Base-by-base conservation (phyloP, 2,888 invertebrate genomes). In the Orgyia antiqua region DNA sequence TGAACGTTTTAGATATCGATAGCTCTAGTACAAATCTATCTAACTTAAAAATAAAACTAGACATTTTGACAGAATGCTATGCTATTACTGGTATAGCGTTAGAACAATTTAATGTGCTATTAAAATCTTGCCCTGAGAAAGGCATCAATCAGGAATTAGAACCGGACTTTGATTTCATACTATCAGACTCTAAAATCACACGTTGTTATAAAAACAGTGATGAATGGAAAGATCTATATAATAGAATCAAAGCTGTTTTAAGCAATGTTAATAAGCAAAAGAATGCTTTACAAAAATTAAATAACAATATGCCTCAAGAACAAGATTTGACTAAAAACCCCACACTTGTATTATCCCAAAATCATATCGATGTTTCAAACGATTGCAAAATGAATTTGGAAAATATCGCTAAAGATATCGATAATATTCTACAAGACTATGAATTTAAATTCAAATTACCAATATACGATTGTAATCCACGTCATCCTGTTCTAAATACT, bases 31-130 rank as follows among this genome's bases (percentile, higher is more conserved):
- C 58, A 1, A 75, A 78, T 30, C 68, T 87, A 36, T 51, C 52
- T 1, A 71, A 69, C 18, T 35, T 87, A n/a, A 55, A 63, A 13
- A 52, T 66, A 7, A 78, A 73, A 52, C 52, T 87, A 1, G 56
- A 75, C 3, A 63, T 72, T 6, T 60, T 91, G 1, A 80, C 70
- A 20, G 74, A 87, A 27, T 69, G 88, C 30, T 73, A 89, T 36
- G 83, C 87, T 1, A 83, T 88, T 31, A 58, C 83, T 4, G 68
- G 82, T 20, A 78, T 89, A 33, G 78, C 90, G 6, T 70, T 94
- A 12, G 90, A 91, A 43, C 95, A 96, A 59, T 90, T 92, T 50
- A 72, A 83, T 33, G 67, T 93, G 1, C 73, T 94, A 10, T 61
- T 95, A 0, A 87, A 91, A 51, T 89, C 82, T 0, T 68, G 71